phyloP scores from a whole-genome alignment of 2,113 vertebrate species.

The Arvicanthis niloticus region DNA sequence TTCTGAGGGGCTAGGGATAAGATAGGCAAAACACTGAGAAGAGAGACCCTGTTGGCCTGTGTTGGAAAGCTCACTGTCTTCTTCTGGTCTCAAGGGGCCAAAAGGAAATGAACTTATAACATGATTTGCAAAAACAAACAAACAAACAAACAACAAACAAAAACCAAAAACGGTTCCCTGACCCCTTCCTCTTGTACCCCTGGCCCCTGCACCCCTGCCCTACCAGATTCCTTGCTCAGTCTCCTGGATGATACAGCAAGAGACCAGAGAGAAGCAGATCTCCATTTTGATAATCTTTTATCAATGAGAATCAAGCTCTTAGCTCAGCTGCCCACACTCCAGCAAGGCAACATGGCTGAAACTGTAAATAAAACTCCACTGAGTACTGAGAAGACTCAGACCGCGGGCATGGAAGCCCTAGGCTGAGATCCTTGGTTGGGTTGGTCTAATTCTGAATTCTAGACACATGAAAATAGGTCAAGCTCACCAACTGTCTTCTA shows the following conservation, averaged over 20 bases:
- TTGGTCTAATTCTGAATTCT: conserved; percentile 55
- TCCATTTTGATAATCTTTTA: conserved; percentile 48
- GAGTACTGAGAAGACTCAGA: neutral
- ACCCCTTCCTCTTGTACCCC: conserved; percentile 9
- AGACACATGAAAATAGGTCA: conserved; percentile 16
- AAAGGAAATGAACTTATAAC: conserved; percentile 55
- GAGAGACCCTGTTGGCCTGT: conserved; percentile 34
- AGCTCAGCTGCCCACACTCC: conserved; percentile 29
- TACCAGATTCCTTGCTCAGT: neutral
- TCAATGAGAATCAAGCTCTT: conserved; percentile 52
- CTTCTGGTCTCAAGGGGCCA: neutral
- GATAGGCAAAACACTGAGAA: conserved; percentile 29
- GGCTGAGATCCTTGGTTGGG: neutral
- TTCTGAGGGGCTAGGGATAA: neutral
- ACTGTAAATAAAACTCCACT: neutral
- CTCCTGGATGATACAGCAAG: conserved; percentile 31
- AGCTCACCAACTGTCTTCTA: conserved; percentile 13
- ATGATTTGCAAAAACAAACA: conserved; percentile 22
- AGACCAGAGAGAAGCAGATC: conserved; percentile 47
- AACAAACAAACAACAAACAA: neutral
- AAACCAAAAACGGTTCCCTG: neutral
- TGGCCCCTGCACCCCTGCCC: neutral
- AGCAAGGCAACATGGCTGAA: neutral
- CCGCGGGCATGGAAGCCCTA: conserved; percentile 6
- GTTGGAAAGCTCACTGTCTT: conserved; percentile 22